A percentile compares a stretch with the other conserved stretches of the same genome.
These are phyloP conservation scores for Drosophila bifasciata DNA, from an alignment of 1,140 invertebrate species.

Conservation along the genomic window DNA sequence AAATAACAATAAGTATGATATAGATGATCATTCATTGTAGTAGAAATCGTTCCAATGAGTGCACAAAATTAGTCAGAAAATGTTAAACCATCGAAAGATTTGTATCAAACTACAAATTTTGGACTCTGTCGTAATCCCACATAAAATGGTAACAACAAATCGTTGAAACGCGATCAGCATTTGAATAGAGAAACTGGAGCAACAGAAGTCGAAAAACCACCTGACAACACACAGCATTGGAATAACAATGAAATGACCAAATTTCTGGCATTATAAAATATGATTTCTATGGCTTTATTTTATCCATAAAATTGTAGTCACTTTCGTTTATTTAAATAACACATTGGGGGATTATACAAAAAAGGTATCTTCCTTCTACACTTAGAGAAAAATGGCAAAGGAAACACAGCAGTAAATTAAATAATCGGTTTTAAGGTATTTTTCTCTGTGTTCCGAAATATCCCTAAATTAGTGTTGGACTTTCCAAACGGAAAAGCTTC, in stretches of 20 bases:
- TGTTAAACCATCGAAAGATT: too few species aligned
- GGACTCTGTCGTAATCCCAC: background rate
- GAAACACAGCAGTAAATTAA: too few species aligned
- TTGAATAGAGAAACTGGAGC: slow-evolving; percentile 33
- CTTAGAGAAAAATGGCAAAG: too few species aligned
- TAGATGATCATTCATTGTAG: too few species aligned
- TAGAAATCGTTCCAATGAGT: slow-evolving; percentile 28
- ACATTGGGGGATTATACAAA: slow-evolving; percentile 11
- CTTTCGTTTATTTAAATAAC: slow-evolving; percentile 19
- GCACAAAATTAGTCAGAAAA: slow-evolving; percentile 36
- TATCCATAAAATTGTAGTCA: slow-evolving; percentile 17
- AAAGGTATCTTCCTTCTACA: too few species aligned
- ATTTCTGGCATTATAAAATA: background rate
- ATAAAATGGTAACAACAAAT: too few species aligned
- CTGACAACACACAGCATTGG: slow-evolving; percentile 32
- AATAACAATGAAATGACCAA: slow-evolving; percentile 29
- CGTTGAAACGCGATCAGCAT: slow-evolving; percentile 19
- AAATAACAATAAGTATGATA: too few species aligned
- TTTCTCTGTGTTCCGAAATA: too few species aligned
- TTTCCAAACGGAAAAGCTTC: too few species aligned
- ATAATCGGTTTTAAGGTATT: too few species aligned
- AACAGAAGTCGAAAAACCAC: slow-evolving; percentile 24
- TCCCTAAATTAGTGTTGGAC: too few species aligned
- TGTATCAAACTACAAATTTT: slow-evolving; percentile 8
- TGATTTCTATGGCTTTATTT: background rate